Evolutionary conservation across 2,113 vertebrate genomes (phyloP), one percentile per base, ranked within the genome.

Genomic region (Varanus salvator): DNA sequence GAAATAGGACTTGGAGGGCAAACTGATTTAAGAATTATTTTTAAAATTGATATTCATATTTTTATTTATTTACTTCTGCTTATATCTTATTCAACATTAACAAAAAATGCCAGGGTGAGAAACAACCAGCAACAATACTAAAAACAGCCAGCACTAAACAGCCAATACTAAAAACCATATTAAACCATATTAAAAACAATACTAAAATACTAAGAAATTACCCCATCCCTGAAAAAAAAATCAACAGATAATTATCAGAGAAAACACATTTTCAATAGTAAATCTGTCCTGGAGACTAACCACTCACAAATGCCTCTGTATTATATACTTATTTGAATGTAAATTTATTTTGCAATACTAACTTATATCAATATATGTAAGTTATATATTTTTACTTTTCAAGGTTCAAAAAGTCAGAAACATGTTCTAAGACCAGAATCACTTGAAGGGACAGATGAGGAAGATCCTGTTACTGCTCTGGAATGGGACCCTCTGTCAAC

Each of bases 401-500:
- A 92, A 99, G 99, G 98, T 77, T 98, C 95, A 90, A 99, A 98
- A 96, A 98, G 96, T 91, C 99, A 99, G 92, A 99, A 99, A 88
- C 99, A 99, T 6, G 98, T 99, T 60, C 92, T 99, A 95, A 98
- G 98, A 80, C 99, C 99, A 0, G 99, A 99, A 90, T 98, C 98
- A 31, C 95, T 99, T 69, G 99, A 99, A 95, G 99, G 99, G 64
- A 98, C 98, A 3, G 99, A 99, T 12, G 99, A 99, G 91, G 99
- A 99, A 81, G 99, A 99, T 91, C 99, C 99, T 0, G 94, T 99
- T 85, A 98, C 98, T 6, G 99, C 98, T 0, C 93, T 99, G 92
- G 99, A 99, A 87, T 99, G 99, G 99, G 99, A 99, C 95, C 98
- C 97, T 19, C 97, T 99, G 31, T 99, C 99, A 64, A 97, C 97